phyloP scores from a whole-genome alignment of 2,797 vertebrate species.

The Leptoclinus maculatus region DNA sequence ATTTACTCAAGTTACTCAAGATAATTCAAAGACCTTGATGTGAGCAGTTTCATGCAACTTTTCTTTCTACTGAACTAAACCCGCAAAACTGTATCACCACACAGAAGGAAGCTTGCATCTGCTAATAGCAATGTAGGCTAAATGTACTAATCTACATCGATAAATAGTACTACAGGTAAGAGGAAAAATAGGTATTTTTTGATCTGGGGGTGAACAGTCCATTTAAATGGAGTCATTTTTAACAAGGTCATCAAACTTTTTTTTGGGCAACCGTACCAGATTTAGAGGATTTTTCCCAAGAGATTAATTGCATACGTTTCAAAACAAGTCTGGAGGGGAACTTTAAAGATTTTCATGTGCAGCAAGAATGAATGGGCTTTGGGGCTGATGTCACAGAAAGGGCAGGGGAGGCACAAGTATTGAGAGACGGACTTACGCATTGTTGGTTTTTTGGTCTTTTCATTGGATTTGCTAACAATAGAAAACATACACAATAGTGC shows the following conservation, averaged over 20 bases:
- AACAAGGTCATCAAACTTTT: neutral
- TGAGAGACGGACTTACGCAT: neutral
- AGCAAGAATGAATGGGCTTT: slow-evolving; percentile 2
- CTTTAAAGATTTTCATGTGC: slow-evolving; percentile 1
- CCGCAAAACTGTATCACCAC: no score
- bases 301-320: neutral
- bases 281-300: neutral
- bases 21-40: no score
- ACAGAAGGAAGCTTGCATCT: no score
- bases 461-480: neutral
- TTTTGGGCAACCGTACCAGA: neutral
- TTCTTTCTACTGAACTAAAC: no score
- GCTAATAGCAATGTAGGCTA: no score
- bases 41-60: no score
- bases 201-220: neutral
- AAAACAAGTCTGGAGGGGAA: neutral
- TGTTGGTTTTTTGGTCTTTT: neutral
- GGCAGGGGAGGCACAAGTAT: neutral
- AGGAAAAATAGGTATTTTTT: no score
- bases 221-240: neutral
- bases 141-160: no score
- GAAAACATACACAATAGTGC: neutral
- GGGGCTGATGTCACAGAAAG: neutral
- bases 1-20: no score
- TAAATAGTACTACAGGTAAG: no score